A percentile compares a stretch with the other conserved stretches of the same genome.
Conservation (phyloP, 30 jellyfish, hydroid and myxozoan genomes). For the Hydractinia symbiolongicarpus region DNA sequence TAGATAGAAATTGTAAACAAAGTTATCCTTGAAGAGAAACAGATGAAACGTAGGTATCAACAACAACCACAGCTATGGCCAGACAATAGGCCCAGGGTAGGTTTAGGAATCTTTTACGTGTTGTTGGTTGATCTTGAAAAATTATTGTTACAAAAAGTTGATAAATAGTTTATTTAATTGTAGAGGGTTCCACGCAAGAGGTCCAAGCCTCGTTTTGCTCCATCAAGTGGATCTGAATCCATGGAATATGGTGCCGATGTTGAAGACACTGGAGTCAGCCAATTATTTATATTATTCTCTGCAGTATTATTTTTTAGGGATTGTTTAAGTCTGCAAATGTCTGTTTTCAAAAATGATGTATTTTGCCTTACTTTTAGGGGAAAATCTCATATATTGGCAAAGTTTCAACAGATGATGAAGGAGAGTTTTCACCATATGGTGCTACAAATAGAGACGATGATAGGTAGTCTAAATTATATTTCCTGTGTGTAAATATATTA, state of each 20-base stretch:
- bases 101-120: neutral
- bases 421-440: constrained; percentile 89
- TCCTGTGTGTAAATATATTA: neutral
- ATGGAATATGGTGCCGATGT: constrained; percentile 96
- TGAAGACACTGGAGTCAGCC: constrained; percentile 83
- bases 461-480: constrained; percentile 10
- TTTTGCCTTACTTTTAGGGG: neutral
- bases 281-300: neutral
- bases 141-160: neutral
- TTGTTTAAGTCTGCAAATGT: neutral
- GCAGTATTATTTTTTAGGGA: neutral
- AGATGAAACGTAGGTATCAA: constrained; percentile 65
- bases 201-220: constrained; percentile 62
- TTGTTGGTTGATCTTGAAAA: neutral
- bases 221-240: constrained; percentile 91
- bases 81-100: constrained; percentile 57
- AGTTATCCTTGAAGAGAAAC: constrained; percentile 75
- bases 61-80: constrained; percentile 84
- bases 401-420: constrained; percentile 90
- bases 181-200: constrained; percentile 75
- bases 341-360: too few species aligned
- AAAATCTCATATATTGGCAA: constrained; percentile 31
- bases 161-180: neutral
- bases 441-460: constrained; percentile 93
- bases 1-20: constrained; percentile 79